Evolutionary conservation across 2,888 invertebrate genomes (phyloP).

Genomic region (Dyspetes luteomarginatus): DNA sequence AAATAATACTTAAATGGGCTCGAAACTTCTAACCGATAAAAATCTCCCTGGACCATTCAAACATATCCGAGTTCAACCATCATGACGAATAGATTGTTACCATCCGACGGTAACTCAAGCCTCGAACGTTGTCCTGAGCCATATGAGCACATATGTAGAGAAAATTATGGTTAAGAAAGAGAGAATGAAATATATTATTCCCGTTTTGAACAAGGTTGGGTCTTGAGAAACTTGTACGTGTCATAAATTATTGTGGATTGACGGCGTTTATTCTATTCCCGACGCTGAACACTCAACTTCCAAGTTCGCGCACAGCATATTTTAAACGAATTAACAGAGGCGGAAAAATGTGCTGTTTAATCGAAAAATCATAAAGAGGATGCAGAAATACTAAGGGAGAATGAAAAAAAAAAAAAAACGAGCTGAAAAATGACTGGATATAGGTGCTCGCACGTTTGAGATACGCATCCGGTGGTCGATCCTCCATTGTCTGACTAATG

Average conservation of each 20-base stretch:
- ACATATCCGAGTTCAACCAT: constrained; percentile 36
- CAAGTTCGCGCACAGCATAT: no score
- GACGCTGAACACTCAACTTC: no score
- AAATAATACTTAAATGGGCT: neutral
- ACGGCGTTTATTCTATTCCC: no score
- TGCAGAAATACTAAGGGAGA: neutral
- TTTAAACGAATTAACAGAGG: no score
- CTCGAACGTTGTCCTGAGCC: no score
- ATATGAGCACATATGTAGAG: no score
- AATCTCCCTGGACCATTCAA: constrained; percentile 52
- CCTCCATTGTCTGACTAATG: constrained; percentile 55
- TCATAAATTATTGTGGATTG: no score
- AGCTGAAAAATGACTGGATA: constrained; percentile 12
- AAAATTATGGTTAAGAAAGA: no score
- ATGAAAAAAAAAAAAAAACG: constrained; percentile 8
- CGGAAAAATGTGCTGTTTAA: neutral
- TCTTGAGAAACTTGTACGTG: no score
- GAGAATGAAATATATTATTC: no score
- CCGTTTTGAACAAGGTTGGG: no score
- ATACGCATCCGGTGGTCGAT: constrained; percentile 22
- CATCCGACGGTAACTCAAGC: constrained; percentile 47
- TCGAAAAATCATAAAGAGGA: constrained; percentile 24
- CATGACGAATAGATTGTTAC: constrained; percentile 55
- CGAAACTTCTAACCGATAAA: constrained; percentile 52
- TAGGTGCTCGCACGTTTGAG: neutral